These are phyloP conservation scores for Melanotaenia boesemani DNA, from an alignment of 2,797 vertebrate species.

Conservation along the genomic window DNA sequence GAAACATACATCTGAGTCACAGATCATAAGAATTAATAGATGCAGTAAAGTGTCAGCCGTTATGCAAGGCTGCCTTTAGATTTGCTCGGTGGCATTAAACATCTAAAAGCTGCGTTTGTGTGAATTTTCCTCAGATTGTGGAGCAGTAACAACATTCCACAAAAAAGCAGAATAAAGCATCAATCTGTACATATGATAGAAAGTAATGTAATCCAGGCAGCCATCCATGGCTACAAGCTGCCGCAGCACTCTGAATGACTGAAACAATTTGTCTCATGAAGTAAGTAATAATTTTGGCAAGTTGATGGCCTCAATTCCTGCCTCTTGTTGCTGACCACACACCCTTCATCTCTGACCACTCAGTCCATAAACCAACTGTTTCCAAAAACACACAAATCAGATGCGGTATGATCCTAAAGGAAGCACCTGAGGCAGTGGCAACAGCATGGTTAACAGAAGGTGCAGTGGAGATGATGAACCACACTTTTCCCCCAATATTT, in stretches of 20 bases:
- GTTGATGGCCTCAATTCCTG: constrained; percentile 4
- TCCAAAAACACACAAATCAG: constrained; percentile 24
- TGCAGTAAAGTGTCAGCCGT: constrained; percentile 15
- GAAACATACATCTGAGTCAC: constrained; percentile 49
- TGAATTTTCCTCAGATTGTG: constrained; percentile 18
- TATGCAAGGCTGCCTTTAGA: constrained; percentile 19
- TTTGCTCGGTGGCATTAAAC: constrained; percentile 32
- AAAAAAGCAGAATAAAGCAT: constrained; percentile 8
- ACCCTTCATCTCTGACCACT: constrained; percentile 23
- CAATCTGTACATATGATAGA: constrained; percentile 8
- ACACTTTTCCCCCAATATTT: background rate
- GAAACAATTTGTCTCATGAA: background rate
- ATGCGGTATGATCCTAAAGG: constrained; percentile 40
- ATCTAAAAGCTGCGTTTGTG: constrained; percentile 27
- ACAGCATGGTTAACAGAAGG: constrained; percentile 48
- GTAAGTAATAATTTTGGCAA: background rate
- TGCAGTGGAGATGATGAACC: constrained; percentile 38
- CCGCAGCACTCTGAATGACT: constrained; percentile 2
- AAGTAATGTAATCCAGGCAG: background rate
- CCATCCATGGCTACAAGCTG: background rate
- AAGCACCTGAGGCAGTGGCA: constrained; percentile 22
- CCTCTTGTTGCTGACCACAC: constrained; percentile 21
- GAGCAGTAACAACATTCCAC: constrained; percentile 4
- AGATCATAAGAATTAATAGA: constrained; percentile 44
- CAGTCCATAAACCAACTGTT: background rate